These are phyloP conservation scores for Monarcha castaneiventris DNA, from an alignment of 2,113 vertebrate species.

Conservation along the genomic window DNA sequence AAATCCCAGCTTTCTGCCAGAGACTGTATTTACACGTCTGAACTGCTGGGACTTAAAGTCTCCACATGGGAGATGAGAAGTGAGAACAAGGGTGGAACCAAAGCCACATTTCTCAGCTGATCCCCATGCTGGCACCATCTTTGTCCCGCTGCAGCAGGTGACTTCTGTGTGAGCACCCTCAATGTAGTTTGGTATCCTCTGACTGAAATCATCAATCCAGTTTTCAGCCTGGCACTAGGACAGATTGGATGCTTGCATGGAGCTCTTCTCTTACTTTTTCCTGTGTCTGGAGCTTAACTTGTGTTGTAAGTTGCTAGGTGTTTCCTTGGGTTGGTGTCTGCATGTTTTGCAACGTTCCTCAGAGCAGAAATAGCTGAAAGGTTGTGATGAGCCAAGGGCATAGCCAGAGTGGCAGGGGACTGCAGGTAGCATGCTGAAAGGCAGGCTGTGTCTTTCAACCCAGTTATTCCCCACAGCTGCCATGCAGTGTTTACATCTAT, in stretches of 20 bases:
- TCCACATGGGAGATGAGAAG: not conserved
- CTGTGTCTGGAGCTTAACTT: not conserved
- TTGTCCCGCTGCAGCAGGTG: not conserved
- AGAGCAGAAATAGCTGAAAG: not conserved
- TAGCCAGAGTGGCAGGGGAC: not conserved
- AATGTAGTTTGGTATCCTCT: not conserved
- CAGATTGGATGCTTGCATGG: not conserved
- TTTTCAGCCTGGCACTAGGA: not conserved
- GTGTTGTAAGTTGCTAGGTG: not conserved
- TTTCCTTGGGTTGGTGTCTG: not conserved
- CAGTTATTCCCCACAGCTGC: not conserved
- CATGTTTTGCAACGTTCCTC: not conserved
- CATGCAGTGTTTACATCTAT: not conserved
- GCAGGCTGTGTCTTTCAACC: not conserved
- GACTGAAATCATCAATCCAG: not conserved
- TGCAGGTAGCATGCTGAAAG: not conserved
- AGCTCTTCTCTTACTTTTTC: not conserved
- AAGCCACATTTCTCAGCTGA: accelerated
- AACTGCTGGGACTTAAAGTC: not conserved
- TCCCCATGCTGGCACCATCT: not conserved
- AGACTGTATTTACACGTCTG: not conserved
- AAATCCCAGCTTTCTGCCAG: not conserved
- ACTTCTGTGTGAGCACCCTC: not conserved
- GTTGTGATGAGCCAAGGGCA: not conserved
- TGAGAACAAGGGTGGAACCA: not conserved